phyloP scores from a whole-genome alignment of 1,140 invertebrate species.

The Zaprionus taronus region DNA sequence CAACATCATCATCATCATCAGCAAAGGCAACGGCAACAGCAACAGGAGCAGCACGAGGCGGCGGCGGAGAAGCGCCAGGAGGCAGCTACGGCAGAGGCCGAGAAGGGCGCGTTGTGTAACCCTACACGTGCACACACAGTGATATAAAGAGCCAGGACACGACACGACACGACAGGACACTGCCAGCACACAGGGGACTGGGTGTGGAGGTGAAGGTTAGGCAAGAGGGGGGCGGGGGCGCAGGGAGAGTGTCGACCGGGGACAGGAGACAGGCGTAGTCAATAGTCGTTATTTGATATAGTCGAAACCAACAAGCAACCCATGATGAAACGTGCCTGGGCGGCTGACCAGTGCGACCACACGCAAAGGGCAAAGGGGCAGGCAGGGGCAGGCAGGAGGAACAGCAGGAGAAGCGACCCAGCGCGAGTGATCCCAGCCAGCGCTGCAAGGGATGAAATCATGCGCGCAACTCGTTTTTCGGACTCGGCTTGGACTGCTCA shows the following conservation, averaged over 20 bases:
- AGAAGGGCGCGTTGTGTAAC: constrained; percentile 60
- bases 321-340: constrained; percentile 81
- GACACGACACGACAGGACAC: constrained; percentile 44
- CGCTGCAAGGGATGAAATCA: constrained; percentile 84
- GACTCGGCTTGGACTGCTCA: constrained; percentile 4
- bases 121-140: constrained; percentile 68
- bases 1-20: constrained; percentile 65
- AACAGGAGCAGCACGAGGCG: constrained; percentile 3
- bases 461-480: constrained; percentile 80
- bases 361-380: constrained; percentile 60
- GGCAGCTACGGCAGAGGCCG: background rate
- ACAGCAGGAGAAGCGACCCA: constrained; percentile 11
- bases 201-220: background rate
- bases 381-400: background rate
- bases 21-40: constrained; percentile 37
- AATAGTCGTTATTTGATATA: constrained; percentile 83
- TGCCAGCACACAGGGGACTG: constrained; percentile 5
- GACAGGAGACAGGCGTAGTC: constrained; percentile 62
- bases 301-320: constrained; percentile 76
- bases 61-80: constrained; percentile 8
- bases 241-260: constrained; percentile 3
- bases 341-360: constrained; percentile 78
- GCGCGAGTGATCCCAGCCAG: constrained; percentile 35
- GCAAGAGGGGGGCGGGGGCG: background rate
- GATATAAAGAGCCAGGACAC: constrained; percentile 42